Base-by-base conservation (phyloP, 2,113 vertebrate species). In the Hucho hucho region DNA sequence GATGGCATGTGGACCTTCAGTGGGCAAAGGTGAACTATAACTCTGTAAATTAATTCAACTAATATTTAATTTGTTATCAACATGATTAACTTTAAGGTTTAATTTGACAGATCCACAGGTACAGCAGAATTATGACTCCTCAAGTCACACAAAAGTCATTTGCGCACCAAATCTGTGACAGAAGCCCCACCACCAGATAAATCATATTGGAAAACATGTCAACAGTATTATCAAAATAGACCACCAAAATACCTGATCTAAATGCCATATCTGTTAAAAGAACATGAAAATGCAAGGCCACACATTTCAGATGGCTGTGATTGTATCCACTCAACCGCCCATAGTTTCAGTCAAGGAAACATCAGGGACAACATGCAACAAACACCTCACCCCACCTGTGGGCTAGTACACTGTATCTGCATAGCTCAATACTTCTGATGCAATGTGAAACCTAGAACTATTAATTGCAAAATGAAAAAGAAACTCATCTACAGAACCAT, bases 191-290 rank as follows among this genome's bases (percentile, higher is more conserved):
- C 78, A 80, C 72, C 78, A 82, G 82, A 90, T 91, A 89, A 89
- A 91, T 92, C 89, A 89, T 43, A 83, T 81, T 83, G 85, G 87
- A 90, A 89, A 87, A 84, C 82, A 18, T 88, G 89, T 90, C 87
- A 89, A 83, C 87, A 74, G 82, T 70, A 37, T 43, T 68, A 89
- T 90, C 64, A 83, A 87, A 94, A 92, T 92, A 93, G 87, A 87
- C 59, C 32, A 29, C 79, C 70, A 81, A 82, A 90, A 81, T 87
- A 90, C 85, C 85, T 84, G 75, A 84, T 82, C 80, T 83, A 84
- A 85, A 90, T 89, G 63, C 78, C 81, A 46, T 76, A 79, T 84
- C 79, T 81, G 80, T 81, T 79, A 77, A 85, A 89, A 84, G 78
- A 87, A 73, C 79, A 80, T 79, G 78, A 79, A 88, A 88, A 89